Percentiles rank a stretch among this genome's conserved stretches.
Conservation (phyloP, 23 tunicate genomes). For the Aplidium turbinatum region DNA sequence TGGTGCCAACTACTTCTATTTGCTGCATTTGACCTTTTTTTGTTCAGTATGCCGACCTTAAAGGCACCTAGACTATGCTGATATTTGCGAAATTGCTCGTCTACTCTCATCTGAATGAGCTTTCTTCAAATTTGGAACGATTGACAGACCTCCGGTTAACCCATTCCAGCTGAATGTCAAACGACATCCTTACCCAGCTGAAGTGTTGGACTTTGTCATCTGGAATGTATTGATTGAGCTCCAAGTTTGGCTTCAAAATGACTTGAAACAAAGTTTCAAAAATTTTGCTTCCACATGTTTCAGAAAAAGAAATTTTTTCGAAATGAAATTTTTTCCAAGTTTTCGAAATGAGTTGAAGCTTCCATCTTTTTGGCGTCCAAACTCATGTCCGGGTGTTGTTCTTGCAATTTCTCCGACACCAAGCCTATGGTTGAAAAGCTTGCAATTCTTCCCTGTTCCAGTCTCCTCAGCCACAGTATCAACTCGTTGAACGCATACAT, state of each 20-base stretch:
- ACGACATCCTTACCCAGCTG: constrained; percentile 7
- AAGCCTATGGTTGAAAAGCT: constrained; percentile 3
- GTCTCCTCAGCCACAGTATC: background rate
- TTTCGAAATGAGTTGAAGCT: constrained; percentile 1
- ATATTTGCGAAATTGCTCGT: background rate
- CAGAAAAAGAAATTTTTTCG: no score
- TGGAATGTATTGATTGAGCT: background rate
- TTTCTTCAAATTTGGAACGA: constrained; percentile 1
- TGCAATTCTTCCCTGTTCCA: background rate
- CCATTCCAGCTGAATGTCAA: background rate
- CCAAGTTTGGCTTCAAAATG: no score
- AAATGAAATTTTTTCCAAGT: no score
- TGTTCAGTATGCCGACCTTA: background rate
- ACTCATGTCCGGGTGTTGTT: background rate
- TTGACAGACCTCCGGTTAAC: background rate
- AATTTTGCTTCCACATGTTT: no score
- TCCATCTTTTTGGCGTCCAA: constrained; percentile 1
- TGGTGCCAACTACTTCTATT: background rate
- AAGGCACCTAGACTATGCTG: constrained; percentile 6
- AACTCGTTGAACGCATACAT: background rate
- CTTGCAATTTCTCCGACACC: background rate
- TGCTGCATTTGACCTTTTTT: background rate
- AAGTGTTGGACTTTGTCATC: constrained; percentile 2
- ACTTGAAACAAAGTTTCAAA: no score
- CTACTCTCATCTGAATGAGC: background rate